Conservation (phyloP, 2,888 invertebrate genomes). For the Ceramica pisi region DNA sequence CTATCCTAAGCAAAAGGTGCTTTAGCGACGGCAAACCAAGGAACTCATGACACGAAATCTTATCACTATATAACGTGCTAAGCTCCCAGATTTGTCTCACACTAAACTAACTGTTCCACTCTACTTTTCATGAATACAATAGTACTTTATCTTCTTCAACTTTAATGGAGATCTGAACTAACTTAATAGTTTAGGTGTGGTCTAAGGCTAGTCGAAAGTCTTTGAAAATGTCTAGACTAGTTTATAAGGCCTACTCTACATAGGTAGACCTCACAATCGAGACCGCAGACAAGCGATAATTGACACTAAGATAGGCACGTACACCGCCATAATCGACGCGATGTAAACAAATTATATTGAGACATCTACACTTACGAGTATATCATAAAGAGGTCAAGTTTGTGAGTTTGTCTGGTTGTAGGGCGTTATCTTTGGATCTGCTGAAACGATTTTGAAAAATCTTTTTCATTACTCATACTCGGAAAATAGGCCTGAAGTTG, state of each 20-base stretch:
- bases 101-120: constrained; percentile 7
- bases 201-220: constrained; percentile 30
- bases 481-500: too few species aligned
- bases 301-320: constrained; percentile 23
- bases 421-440: too few species aligned
- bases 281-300: constrained; percentile 34
- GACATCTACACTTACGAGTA: too few species aligned
- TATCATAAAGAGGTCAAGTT: too few species aligned
- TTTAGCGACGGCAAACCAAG: not conserved
- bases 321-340: not conserved
- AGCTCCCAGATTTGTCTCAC: not conserved
- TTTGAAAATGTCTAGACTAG: constrained; percentile 41
- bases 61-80: not conserved
- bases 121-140: constrained; percentile 45
- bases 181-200: constrained; percentile 41
- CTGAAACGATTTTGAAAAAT: too few species aligned
- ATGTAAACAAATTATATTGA: not conserved
- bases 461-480: too few species aligned
- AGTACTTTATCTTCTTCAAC: constrained; percentile 32
- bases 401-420: too few species aligned
- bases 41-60: not conserved
- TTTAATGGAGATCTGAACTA: constrained; percentile 36
- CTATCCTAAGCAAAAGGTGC: not conserved
- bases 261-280: constrained; percentile 10
- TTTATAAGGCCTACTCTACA: constrained; percentile 23